A percentile compares a stretch with the other conserved stretches of the same genome.
Conservation (phyloP, 2,113 vertebrate genomes). For the Zingel zingel region DNA sequence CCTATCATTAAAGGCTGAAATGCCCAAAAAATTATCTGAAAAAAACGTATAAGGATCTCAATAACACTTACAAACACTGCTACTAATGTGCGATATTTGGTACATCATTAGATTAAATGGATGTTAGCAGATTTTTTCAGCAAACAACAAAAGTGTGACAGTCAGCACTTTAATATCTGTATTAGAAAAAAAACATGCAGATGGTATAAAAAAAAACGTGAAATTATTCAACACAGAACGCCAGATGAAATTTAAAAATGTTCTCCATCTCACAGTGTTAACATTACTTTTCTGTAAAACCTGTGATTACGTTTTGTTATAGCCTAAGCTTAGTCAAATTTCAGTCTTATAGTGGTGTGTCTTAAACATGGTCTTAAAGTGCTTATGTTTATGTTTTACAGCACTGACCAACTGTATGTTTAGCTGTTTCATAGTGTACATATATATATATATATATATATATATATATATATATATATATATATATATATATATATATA, state of each 20-base stretch:
- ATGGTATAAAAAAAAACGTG: neutral
- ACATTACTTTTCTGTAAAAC: neutral
- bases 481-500: too few relatives aligned
- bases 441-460: too few relatives aligned
- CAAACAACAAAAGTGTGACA: neutral
- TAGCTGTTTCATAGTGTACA: constrained; percentile 24
- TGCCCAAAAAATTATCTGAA: too few relatives aligned
- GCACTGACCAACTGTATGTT: neutral
- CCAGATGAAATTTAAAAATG: neutral
- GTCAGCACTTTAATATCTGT: neutral
- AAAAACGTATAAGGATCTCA: neutral
- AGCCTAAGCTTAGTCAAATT: neutral
- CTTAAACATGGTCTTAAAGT: neutral
- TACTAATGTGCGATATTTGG: neutral
- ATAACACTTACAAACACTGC: neutral
- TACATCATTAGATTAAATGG: neutral
- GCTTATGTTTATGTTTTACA: neutral
- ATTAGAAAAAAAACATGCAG: neutral
- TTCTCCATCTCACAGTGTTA: neutral
- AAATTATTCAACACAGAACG: neutral
- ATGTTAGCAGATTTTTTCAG: neutral
- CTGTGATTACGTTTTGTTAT: neutral
- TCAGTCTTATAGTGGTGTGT: neutral
- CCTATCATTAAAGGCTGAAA: too few relatives aligned
- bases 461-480: too few relatives aligned